A percentile compares a stretch with the other conserved stretches of the same genome.
Conservation (phyloP, 2,797 vertebrate species). For the Triplophysa yarkandensis region DNA sequence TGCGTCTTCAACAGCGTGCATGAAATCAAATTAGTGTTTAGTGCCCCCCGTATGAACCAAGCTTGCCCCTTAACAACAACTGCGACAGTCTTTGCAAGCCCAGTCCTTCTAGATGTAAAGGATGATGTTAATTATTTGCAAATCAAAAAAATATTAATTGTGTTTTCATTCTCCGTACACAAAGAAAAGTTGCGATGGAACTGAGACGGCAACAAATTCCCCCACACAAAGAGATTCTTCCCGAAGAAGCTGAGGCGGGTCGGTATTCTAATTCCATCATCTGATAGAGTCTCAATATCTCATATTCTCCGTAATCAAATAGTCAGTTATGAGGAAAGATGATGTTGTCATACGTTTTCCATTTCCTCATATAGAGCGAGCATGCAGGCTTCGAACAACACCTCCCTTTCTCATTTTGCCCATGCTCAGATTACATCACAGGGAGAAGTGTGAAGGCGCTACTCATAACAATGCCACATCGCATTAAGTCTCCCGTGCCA, state of each 20-base stretch:
- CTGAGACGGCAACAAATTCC: background rate
- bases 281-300: conserved; percentile 27
- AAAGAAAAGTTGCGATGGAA: background rate
- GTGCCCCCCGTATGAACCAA: conserved; percentile 69
- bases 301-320: conserved; percentile 46
- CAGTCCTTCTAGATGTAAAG: conserved; percentile 41
- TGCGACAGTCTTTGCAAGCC: conserved; percentile 61
- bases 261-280: conserved; percentile 8
- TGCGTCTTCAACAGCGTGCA: conserved; percentile 75
- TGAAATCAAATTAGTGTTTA: conserved; percentile 83
- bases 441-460: conserved; percentile 54
- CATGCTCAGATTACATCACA: conserved; percentile 59
- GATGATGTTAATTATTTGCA: conserved; percentile 53
- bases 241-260: background rate
- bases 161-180: conserved; percentile 1
- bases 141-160: conserved; percentile 30
- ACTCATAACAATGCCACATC: conserved; percentile 66
- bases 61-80: conserved; percentile 65
- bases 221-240: conserved; percentile 8
- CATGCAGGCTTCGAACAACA: conserved; percentile 8
- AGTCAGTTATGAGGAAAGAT: conserved; percentile 40
- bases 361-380: conserved; percentile 40
- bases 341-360: conserved; percentile 37
- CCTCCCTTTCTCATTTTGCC: conserved; percentile 47
- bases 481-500: conserved; percentile 62